Base-by-base conservation (phyloP, 2,113 vertebrate genomes). In the Glaucomys volans region DNA sequence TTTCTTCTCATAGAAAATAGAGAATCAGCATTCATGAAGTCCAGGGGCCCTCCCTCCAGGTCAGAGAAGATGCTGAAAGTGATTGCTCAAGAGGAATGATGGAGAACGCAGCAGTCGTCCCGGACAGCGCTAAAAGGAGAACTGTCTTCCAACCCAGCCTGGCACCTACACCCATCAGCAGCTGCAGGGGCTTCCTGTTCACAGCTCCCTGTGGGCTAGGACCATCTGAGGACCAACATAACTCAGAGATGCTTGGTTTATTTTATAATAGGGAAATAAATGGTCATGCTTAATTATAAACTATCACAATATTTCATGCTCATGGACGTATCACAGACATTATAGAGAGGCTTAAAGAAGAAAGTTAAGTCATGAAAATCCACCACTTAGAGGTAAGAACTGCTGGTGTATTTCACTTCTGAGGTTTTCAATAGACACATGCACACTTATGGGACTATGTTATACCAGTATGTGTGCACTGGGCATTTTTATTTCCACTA, bases 1-100 rank as follows among this genome's bases (percentile, higher is more conserved):
- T 69, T 76, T 77, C 54, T 80, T 94, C 71, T 94, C 30, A 76
- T 0, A 66, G 83, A 92, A 20, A 89, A 37, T 13, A 85, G 54
- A 95, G 54, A 89, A 50, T 24, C 75, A 50, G 44, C 66, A 47
- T 95, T 96, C 0, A 0, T 13, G 57, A 72, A n/a, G 37, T 20
- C 40, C n/a, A 57, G 0, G 0, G n/a, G 54, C 18, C 24, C 17
- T 12, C 80, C 30, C 18, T 92, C 30, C 57, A 82, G 80, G 57
- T 91, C 47, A 89, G 52, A 89, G 13, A 24, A 2, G 2, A 0
- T 0, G 30, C 62, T 86, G 1, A 2, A 86, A 86, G 42, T 26
- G 32, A 42, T 28, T 26, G 66, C 37, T 84, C 26, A 59, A 44
- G 52, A 59, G 24, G 22, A 42, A 82, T 5, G 7, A 37, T 2